Conservation (phyloP, 2,888 invertebrate species). For the Colostygia pectinataria region DNA sequence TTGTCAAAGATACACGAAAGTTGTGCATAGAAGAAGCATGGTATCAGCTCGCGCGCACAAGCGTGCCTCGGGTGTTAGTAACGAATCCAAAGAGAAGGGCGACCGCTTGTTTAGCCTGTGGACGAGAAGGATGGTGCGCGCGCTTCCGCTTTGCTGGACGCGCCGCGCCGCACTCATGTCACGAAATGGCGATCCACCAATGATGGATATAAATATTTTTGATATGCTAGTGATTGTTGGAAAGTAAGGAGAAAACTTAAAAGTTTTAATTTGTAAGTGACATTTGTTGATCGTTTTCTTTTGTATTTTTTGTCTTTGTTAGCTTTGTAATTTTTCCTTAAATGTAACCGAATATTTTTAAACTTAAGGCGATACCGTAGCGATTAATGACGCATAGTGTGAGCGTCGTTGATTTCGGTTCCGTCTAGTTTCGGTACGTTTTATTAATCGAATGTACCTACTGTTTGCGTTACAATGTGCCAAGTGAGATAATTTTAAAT, state of each 20-base stretch:
- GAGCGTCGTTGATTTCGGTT: slow-evolving; percentile 59
- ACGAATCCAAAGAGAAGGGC: slow-evolving; percentile 61
- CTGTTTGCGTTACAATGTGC: slow-evolving; percentile 79
- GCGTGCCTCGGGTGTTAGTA: slow-evolving; percentile 51
- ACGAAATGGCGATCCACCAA: slow-evolving; percentile 27
- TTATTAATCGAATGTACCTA: slow-evolving; percentile 64
- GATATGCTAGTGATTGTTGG: slow-evolving; percentile 77
- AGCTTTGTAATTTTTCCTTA: slow-evolving; percentile 77
- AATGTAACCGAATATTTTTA: slow-evolving; percentile 55
- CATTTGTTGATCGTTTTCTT: slow-evolving; percentile 80
- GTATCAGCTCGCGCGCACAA: slow-evolving; percentile 5
- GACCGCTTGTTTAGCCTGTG: slow-evolving; percentile 2
- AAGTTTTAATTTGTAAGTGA: slow-evolving; percentile 80
- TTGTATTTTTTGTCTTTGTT: slow-evolving; percentile 79
- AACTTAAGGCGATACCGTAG: slow-evolving; percentile 62
- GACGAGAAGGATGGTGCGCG: neutral
- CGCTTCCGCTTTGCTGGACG: slow-evolving; percentile 14
- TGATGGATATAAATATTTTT: slow-evolving; percentile 63
- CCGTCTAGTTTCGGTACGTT: slow-evolving; percentile 53
- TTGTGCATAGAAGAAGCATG: slow-evolving; percentile 56
- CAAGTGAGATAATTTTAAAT: slow-evolving; percentile 79
- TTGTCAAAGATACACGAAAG: slow-evolving; percentile 53
- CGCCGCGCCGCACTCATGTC: slow-evolving; percentile 18
- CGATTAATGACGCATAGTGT: slow-evolving; percentile 58
- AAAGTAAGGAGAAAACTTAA: slow-evolving; percentile 70